These are phyloP conservation scores for Strigops habroptila DNA, from an alignment of 2,113 vertebrate species.

Conservation along the genomic window DNA sequence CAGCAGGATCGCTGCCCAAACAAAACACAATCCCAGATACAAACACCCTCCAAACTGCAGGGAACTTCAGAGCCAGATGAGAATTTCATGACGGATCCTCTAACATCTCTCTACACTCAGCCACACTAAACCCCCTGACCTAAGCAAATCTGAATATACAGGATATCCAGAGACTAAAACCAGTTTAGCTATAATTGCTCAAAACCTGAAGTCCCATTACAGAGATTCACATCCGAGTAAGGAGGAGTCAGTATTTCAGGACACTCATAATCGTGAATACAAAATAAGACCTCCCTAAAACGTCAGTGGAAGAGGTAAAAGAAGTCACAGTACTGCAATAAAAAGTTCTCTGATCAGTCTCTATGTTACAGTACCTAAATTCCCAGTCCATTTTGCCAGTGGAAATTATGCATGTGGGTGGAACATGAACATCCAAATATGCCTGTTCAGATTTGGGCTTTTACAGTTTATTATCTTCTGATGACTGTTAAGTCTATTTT, in stretches of 20 bases:
- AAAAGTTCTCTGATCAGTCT: neutral
- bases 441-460: neutral
- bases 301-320: neutral
- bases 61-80: slow-evolving; percentile 33
- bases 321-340: neutral
- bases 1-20: slow-evolving; percentile 58
- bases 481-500: neutral
- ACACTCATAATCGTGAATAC: neutral
- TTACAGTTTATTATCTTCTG: neutral
- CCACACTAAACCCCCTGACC: neutral
- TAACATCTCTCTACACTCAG: neutral
- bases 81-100: slow-evolving; percentile 9
- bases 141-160: neutral
- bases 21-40: slow-evolving; percentile 57
- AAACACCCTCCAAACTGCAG: slow-evolving; percentile 49
- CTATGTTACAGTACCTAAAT: neutral
- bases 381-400: neutral
- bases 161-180: neutral
- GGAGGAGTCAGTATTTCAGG: neutral
- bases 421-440: neutral
- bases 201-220: neutral
- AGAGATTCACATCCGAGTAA: neutral
- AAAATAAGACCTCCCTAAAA: neutral
- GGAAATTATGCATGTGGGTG: neutral
- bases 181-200: neutral